phyloP scores from a whole-genome alignment of 2,113 vertebrate genomes.

The Haemorhous mexicanus region DNA sequence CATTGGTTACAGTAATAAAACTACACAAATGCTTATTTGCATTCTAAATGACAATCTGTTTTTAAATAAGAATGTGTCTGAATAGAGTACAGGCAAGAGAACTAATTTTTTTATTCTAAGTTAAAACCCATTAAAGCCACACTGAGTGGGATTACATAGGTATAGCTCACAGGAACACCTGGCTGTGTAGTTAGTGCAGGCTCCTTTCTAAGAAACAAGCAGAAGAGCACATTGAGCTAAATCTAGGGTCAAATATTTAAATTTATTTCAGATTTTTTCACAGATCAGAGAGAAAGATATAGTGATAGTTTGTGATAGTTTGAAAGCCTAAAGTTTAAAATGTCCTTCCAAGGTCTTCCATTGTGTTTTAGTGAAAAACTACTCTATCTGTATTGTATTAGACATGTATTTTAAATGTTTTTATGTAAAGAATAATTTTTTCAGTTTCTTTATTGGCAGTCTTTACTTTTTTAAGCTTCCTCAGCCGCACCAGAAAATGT shows the following conservation, averaged over 20 bases:
- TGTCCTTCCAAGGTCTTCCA: too few relatives aligned
- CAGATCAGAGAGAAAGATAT: background rate
- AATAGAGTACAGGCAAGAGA: background rate
- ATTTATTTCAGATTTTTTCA: background rate
- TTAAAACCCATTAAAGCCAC: background rate
- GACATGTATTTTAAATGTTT: fast-evolving
- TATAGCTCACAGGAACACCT: background rate
- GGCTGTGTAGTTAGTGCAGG: background rate
- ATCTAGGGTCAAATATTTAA: background rate
- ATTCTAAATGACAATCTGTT: background rate
- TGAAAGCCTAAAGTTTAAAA: too few relatives aligned
- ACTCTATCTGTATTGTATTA: background rate
- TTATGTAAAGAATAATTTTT: background rate
- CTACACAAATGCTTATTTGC: background rate
- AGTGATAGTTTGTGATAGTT: background rate
- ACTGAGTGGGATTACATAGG: background rate
- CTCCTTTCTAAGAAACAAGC: background rate
- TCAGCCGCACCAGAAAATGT: background rate
- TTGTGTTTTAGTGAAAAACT: too few relatives aligned
- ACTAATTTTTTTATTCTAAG: background rate
- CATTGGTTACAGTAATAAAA: background rate
- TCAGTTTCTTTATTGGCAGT: background rate
- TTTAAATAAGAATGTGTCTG: background rate
- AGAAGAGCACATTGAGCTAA: background rate
- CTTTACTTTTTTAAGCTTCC: background rate